phyloP scores from a whole-genome alignment of 2,888 invertebrate species.

The Lasioglossum pauxillum region DNA sequence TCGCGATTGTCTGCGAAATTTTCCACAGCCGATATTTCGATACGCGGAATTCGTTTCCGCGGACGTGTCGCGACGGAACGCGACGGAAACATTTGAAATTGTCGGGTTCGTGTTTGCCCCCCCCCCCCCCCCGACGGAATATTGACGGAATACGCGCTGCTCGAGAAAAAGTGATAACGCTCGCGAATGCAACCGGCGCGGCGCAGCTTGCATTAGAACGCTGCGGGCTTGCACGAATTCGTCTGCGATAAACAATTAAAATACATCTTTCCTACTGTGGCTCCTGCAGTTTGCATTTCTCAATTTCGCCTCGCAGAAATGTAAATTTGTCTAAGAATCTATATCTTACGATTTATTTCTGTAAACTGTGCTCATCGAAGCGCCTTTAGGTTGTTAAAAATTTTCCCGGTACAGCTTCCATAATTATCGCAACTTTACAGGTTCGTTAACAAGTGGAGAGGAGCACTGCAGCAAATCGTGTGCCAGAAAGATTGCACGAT shows the following conservation, averaged over 20 bases:
- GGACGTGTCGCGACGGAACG: background rate
- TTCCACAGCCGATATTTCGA: conserved; percentile 20
- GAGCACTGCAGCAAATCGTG: too few relatives aligned
- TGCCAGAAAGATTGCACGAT: too few relatives aligned
- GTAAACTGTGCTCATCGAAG: too few relatives aligned
- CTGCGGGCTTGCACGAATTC: background rate
- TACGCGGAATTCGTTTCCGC: conserved; percentile 28
- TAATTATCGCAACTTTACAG: too few relatives aligned
- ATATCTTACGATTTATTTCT: too few relatives aligned
- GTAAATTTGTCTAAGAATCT: background rate
- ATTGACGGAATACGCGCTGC: conserved; percentile 14
- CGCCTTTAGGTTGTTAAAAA: too few relatives aligned
- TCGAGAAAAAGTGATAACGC: background rate
- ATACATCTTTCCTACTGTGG: too few relatives aligned
- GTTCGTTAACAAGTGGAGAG: too few relatives aligned
- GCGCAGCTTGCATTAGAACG: background rate
- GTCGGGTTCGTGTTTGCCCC: conserved; percentile 13
- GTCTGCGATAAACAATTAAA: background rate
- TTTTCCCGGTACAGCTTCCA: too few relatives aligned
- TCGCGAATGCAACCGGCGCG: background rate
- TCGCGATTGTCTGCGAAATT: conserved; percentile 48
- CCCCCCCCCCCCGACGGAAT: background rate
- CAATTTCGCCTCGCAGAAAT: too few relatives aligned
- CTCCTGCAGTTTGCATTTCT: too few relatives aligned
- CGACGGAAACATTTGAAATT: conserved; percentile 11